Conservation (phyloP, 2,797 vertebrate species). For the Lagorchestes hirsutus region DNA sequence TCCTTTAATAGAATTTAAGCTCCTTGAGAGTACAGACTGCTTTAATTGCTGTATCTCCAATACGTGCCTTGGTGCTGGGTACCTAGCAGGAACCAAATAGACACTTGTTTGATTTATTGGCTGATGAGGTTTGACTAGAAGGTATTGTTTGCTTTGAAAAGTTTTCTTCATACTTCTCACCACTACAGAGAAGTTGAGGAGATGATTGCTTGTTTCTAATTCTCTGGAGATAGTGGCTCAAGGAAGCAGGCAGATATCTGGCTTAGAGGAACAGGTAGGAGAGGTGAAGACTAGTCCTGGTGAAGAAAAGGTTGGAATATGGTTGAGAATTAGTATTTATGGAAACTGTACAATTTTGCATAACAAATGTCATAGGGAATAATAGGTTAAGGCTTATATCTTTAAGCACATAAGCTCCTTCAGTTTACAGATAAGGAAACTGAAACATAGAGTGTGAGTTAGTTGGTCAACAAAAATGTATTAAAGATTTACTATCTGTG, state of each 20-base stretch:
- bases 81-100: background rate
- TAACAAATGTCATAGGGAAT: background rate
- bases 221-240: background rate
- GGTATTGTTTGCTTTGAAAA: background rate
- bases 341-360: background rate
- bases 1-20: background rate
- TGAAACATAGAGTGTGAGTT: background rate
- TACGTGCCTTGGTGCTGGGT: background rate
- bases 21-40: background rate
- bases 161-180: background rate
- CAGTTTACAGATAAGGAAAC: background rate
- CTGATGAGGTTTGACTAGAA: background rate
- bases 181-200: background rate
- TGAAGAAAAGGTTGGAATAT: no score
- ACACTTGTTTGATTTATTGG: background rate
- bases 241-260: background rate
- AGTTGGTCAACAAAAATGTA: background rate
- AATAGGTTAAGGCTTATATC: background rate
- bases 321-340: background rate
- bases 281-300: background rate
- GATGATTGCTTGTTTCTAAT: background rate
- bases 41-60: background rate
- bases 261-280: background rate
- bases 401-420: background rate
- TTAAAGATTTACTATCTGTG: background rate